Evolutionary conservation across 2,113 vertebrate genomes (phyloP), one percentile per base, ranked within the genome.

Genomic region (Siniperca knerii): DNA sequence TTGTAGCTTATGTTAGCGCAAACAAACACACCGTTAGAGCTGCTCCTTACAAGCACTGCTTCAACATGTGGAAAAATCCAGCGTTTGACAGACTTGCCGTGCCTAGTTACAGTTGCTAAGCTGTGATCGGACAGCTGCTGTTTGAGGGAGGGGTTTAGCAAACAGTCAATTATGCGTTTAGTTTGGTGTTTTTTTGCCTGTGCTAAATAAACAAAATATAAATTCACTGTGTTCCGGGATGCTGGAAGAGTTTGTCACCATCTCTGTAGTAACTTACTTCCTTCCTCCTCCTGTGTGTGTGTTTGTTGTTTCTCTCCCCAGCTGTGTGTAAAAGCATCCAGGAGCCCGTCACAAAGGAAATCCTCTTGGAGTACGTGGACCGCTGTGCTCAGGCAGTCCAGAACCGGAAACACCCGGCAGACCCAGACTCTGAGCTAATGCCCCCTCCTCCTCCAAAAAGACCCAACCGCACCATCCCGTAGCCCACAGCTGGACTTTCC

Each of bases 281-380:
- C 79, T 87, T 60, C 73, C 33, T 85, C 37, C 65, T 12, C 2
- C 2, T 83, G 4, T 70, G 50, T 76, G 25, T 64, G 11, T 83
- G 66, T 76, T 12, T 77, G 25, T 83, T 25, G 33, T 64, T 35
- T 79, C 23, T 74, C 70, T 77, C 33, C 83, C 60, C 95, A 99
- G 98, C 97, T 90, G 98, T 99, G 75, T 99, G 98, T 87, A 97
- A 97, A 90, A 98, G 97, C 94, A 99, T 99, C 95, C 94, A 96
- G 89, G 95, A 97, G 85, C 98, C 98, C 0, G 98, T 99, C 92
- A 99, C 98, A 0, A 99, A 99, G 96, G 97, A 97, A 90, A 97
- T 97, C 89, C 97, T 99, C 46, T 96, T 99, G 81, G 97, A 98
- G 94, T 97, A 97, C 79, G 95, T 99, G 82, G 97, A 98, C 90